Conservation (phyloP, 2,797 vertebrate species). For the Denticeps clupeoides region DNA sequence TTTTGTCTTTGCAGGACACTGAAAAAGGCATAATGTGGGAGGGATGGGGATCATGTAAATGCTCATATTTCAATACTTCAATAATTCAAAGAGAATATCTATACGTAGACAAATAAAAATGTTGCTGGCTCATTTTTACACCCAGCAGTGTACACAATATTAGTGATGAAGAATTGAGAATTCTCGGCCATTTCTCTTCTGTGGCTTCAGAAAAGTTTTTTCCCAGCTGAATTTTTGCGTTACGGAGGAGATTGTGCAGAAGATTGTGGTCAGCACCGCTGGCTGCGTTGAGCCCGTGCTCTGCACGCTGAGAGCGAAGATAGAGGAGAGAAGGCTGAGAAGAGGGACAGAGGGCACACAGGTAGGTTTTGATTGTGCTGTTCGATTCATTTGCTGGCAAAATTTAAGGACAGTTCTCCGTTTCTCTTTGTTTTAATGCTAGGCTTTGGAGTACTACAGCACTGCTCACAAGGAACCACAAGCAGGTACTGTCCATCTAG, state of each 20-base stretch:
- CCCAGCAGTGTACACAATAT: too few relatives aligned
- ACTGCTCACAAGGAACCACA: constrained; percentile 35
- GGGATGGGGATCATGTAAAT: too few relatives aligned
- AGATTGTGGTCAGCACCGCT: constrained; percentile 43
- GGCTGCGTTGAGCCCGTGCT: constrained; percentile 58
- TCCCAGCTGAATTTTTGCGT: constrained; percentile 60
- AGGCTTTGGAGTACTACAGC: constrained; percentile 60
- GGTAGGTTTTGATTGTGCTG: too few relatives aligned
- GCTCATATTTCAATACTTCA: too few relatives aligned
- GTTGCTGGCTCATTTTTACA: too few relatives aligned
- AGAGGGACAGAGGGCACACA: constrained; percentile 16
- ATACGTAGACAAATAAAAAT: too few relatives aligned
- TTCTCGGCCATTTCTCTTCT: too few relatives aligned
- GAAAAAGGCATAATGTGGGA: too few relatives aligned
- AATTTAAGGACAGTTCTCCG: neutral
- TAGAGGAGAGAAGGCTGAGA: constrained; percentile 46
- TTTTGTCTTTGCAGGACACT: too few relatives aligned
- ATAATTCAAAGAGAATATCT: too few relatives aligned
- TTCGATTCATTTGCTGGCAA: neutral
- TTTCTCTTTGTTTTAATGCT: constrained; percentile 10
- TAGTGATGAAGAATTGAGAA: too few relatives aligned
- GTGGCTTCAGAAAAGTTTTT: constrained; percentile 63
- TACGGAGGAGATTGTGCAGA: constrained; percentile 50
- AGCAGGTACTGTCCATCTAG: constrained; percentile 48
- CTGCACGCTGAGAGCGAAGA: constrained; percentile 49